phyloP scores from a whole-genome alignment of 2,113 vertebrate genomes.

The Pachyramphus minor region DNA sequence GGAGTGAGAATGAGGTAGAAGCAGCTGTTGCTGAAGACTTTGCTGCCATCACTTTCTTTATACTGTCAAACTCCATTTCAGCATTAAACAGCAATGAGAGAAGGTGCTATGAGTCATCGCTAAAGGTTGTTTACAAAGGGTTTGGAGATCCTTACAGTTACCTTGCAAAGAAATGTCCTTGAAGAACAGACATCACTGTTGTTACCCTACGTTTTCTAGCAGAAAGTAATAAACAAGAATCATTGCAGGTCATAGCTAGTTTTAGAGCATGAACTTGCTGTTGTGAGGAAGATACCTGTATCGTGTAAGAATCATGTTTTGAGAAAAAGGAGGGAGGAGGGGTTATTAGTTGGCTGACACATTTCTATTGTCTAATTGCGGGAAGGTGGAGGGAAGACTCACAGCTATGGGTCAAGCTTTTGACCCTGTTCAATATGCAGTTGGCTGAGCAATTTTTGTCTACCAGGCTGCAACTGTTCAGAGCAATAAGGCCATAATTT shows the following conservation, averaged over 20 bases:
- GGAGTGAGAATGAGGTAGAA: neutral
- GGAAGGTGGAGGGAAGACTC: neutral
- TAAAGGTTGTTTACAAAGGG: neutral
- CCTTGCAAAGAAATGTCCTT: neutral
- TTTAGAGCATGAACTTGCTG: neutral
- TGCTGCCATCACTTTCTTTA: neutral
- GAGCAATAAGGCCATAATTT: neutral
- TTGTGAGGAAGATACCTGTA: neutral
- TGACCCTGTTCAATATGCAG: neutral
- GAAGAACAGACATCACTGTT: neutral
- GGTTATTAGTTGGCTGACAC: neutral
- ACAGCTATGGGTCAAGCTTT: neutral
- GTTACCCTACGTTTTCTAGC: neutral
- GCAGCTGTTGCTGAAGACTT: neutral
- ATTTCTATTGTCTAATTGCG: neutral
- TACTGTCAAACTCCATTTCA: neutral
- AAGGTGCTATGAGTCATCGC: neutral
- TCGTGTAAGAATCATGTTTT: neutral
- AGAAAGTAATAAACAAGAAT: neutral
- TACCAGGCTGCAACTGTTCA: neutral
- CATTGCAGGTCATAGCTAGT: neutral
- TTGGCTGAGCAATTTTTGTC: neutral
- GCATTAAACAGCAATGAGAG: neutral
- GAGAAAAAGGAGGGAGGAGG: neutral
- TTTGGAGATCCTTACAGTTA: neutral